Percentiles rank a stretch among this genome's conserved stretches.
phyloP scores from a whole-genome alignment of 23 tunicate genomes.

The Oikopleura dioica region DNA sequence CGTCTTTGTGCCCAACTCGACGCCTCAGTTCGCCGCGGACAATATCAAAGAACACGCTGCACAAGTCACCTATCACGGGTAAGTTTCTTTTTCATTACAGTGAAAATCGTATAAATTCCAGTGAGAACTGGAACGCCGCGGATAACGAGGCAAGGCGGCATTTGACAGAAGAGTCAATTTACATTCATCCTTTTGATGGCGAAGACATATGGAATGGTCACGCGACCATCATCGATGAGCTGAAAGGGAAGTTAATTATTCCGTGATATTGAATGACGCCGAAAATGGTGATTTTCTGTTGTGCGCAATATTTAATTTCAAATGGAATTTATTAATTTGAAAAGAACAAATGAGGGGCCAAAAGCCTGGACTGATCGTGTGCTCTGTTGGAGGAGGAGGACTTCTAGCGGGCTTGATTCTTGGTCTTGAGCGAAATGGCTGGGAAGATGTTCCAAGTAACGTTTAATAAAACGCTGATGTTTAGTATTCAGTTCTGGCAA shows the following conservation, averaged over 20 bases:
- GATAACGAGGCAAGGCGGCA: no score
- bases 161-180: no score
- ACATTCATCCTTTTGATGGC: constrained; percentile 56
- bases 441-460: constrained; percentile 63
- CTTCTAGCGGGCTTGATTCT: constrained; percentile 47
- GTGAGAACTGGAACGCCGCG: no score
- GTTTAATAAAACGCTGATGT: no score
- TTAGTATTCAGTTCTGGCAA: constrained; percentile 44
- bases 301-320: no score
- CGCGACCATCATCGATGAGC: constrained; percentile 39
- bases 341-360: no score
- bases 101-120: no score
- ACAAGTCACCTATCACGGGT: constrained; percentile 26
- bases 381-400: constrained; percentile 90
- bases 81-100: no score
- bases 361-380: constrained; percentile 50
- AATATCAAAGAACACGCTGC: constrained; percentile 37
- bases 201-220: constrained; percentile 57
- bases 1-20: constrained; percentile 43
- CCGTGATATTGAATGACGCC: no score
- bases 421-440: constrained; percentile 27
- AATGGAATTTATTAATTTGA: no score
- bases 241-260: no score
- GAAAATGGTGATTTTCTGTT: no score
- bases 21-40: constrained; percentile 28